phyloP scores from a whole-genome alignment of 2,888 invertebrate species.

The Meiosimyza decipiens region DNA sequence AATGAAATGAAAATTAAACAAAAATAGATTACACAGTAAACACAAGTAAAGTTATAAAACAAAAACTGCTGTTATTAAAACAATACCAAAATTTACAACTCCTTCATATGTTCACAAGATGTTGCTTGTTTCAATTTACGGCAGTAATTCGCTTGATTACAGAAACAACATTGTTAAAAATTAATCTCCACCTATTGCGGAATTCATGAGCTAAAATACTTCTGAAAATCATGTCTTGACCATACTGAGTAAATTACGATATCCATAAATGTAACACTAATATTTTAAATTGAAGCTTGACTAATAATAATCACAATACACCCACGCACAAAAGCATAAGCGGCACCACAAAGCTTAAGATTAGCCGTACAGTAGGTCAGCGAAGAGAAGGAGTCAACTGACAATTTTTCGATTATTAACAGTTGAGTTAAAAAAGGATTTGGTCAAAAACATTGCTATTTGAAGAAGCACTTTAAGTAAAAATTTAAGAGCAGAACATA shows the following conservation, averaged over 20 bases:
- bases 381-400: not conserved
- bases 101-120: no score
- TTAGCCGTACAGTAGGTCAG: conserved; percentile 12
- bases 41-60: not conserved
- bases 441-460: no score
- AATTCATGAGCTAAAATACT: not conserved
- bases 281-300: no score
- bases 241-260: conserved; percentile 19
- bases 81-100: no score
- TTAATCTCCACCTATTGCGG: not conserved
- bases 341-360: conserved; percentile 2
- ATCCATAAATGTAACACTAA: conserved; percentile 1
- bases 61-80: no score
- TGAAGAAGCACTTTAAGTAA: no score
- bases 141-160: no score
- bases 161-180: no score
- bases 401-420: no score
- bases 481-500: no score
- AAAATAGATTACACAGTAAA: not conserved
- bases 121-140: no score
- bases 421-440: no score
- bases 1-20: conserved; percentile 14
- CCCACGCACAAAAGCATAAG: conserved; percentile 21
- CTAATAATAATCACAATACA: not conserved
- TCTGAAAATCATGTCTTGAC: conserved; percentile 17